phyloP scores from a whole-genome alignment of 2,113 vertebrate genomes.

The Takifugu bimaculatus region DNA sequence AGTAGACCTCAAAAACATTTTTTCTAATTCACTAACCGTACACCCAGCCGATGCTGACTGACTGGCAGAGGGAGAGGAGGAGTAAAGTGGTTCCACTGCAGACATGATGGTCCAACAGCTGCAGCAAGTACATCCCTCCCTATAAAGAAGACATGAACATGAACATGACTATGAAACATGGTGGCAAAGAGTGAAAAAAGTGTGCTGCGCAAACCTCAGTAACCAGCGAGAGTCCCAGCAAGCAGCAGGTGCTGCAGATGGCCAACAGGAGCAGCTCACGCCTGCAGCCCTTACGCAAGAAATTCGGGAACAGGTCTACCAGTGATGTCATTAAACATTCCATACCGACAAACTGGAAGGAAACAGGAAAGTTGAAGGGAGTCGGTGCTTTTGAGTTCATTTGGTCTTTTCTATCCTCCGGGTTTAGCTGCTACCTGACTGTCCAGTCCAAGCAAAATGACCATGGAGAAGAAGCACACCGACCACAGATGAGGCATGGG shows the following conservation, averaged over 20 bases:
- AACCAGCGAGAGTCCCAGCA: slow-evolving; percentile 52
- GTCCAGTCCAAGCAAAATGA: slow-evolving; percentile 62
- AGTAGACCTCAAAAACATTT: neutral
- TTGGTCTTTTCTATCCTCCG: neutral
- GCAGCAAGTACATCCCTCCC: slow-evolving; percentile 68
- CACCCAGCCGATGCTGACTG: slow-evolving; percentile 67
- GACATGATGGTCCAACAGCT: slow-evolving; percentile 67
- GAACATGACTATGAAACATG: neutral
- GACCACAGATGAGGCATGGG: slow-evolving; percentile 63
- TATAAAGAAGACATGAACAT: slow-evolving; percentile 1
- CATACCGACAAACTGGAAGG: slow-evolving; percentile 55
- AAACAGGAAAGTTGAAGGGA: neutral
- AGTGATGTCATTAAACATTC: slow-evolving; percentile 64
- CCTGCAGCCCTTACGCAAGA: slow-evolving; percentile 43
- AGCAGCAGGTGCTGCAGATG: slow-evolving; percentile 45
- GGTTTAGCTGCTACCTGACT: slow-evolving; percentile 46
- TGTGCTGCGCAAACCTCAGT: slow-evolving; percentile 44
- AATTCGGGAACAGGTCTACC: slow-evolving; percentile 49
- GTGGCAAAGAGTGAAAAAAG: too few relatives aligned
- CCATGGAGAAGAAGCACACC: slow-evolving; percentile 62
- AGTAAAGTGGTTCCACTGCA: slow-evolving; percentile 66
- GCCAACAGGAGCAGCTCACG: slow-evolving; percentile 52
- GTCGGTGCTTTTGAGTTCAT: neutral
- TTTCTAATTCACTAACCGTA: slow-evolving; percentile 47
- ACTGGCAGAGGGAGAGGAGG: slow-evolving; percentile 60